phyloP scores from a whole-genome alignment of 2,797 vertebrate genomes.

The Muscicapa striata region DNA sequence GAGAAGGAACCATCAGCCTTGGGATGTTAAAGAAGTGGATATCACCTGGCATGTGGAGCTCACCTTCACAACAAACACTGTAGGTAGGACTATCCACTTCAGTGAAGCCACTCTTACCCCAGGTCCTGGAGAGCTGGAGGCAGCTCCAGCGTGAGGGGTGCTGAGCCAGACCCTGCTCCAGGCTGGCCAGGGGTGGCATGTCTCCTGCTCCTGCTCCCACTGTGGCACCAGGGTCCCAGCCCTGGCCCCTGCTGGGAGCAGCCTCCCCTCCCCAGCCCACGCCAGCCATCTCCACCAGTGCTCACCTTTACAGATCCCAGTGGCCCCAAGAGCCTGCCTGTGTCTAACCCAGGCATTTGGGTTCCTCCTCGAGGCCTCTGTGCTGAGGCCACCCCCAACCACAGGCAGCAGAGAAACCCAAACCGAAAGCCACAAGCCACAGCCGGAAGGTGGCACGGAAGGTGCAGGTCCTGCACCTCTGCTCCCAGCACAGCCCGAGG shows the following conservation, averaged over 20 bases:
- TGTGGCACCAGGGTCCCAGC: neutral
- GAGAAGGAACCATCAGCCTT: neutral
- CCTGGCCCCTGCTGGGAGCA: neutral
- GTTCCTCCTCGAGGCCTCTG: neutral
- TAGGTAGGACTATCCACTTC: neutral
- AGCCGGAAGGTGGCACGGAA: neutral
- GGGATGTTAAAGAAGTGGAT: neutral
- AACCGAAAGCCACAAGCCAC: neutral
- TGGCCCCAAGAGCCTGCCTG: accelerated
- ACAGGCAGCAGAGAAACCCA: neutral
- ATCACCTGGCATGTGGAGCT: neutral
- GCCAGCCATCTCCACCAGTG: accelerated
- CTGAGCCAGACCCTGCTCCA: neutral
- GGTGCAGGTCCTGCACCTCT: neutral
- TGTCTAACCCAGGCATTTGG: neutral
- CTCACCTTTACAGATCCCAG: accelerated
- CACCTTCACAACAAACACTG: neutral
- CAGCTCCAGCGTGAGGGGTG: neutral
- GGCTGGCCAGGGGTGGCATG: neutral
- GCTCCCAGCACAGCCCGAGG: neutral
- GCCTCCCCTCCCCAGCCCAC: neutral
- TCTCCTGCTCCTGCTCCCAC: neutral
- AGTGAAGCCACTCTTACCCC: neutral
- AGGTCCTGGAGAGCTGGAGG: neutral
- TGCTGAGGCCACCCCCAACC: neutral